Base-by-base conservation (phyloP, 1,140 invertebrate species). In the Alviniconcha marisindica region DNA sequence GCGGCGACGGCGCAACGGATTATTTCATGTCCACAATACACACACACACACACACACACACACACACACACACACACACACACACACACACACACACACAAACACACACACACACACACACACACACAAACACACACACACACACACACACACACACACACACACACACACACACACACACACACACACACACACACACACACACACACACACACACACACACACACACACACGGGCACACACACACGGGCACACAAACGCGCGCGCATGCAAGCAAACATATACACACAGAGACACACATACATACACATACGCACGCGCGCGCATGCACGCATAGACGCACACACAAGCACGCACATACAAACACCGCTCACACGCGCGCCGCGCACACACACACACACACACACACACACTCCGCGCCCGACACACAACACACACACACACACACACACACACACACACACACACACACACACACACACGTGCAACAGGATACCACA, bases 371-470 rank as follows among this genome's bases (percentile, higher is more conserved):
- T n/a, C 60, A 63, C 10, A n/a, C 60, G 5, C 60, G 60, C 7
- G 24, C 21, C 60, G 28, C 60, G 24, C 21, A n/a, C 21, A n/a
- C 60, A n/a, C 60, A 63, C 60, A n/a, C 60, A 63, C 60, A n/a
- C 60, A 63, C 10, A 63, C 60, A 63, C 60, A 63, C 60, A 63
- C 60, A 63, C 60, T 12, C 60, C n/a, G n/a, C n/a, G n/a, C n/a
- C n/a, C 7, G 7, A 63, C 60, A 63, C 60, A 63, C 60, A 63
- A 63, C 60, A 63, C 60, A 63, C 60, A 63, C 60, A 63, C 60
- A 63, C 60, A 63, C 60, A 63, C 60, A 63, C 60, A 63, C 60
- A 63, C 24, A 63, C 60, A n/a, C 24, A 63, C 60, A n/a, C 60
- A 63, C 60, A n/a, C 60, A 63, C 60, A n/a, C 60, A 63, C 60